Percentiles rank a stretch among this genome's conserved stretches.
Conservation (phyloP, 2,888 invertebrate genomes). For the Dendrolimus houi region DNA sequence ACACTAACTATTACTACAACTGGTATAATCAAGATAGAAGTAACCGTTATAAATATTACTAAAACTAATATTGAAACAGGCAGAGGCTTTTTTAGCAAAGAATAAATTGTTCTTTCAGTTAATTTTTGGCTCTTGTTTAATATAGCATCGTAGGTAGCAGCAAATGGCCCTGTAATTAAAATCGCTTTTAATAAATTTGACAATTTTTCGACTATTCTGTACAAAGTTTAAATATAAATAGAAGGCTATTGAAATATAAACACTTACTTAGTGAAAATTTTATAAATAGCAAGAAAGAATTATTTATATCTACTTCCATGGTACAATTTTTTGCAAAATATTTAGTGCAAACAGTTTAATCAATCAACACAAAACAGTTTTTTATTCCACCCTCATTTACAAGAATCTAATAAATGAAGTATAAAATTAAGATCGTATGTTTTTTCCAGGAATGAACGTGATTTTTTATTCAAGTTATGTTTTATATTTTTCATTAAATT, state of each 20-base stretch:
- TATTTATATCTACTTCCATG: slow-evolving; percentile 49
- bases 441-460: no score
- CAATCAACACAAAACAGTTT: neutral
- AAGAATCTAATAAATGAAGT: no score
- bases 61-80: slow-evolving; percentile 27
- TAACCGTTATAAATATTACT: slow-evolving; percentile 14
- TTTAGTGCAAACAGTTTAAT: neutral
- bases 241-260: neutral
- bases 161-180: slow-evolving; percentile 22
- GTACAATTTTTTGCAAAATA: slow-evolving; percentile 1
- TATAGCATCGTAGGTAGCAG: slow-evolving; percentile 12
- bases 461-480: no score
- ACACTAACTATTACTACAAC: slow-evolving; percentile 23
- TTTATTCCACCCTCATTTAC: no score
- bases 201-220: no score
- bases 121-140: slow-evolving; percentile 8
- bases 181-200: neutral
- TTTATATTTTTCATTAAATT: no score
- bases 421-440: no score
- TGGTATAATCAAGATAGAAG: slow-evolving; percentile 20
- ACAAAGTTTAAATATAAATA: no score
- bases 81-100: slow-evolving; percentile 28
- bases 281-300: slow-evolving; percentile 35
- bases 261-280: slow-evolving; percentile 35
- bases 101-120: slow-evolving; percentile 6